Evolutionary conservation across 2,888 invertebrate species (phyloP), one percentile per base, ranked within the genome.

Genomic region (Drosophila putrida): DNA sequence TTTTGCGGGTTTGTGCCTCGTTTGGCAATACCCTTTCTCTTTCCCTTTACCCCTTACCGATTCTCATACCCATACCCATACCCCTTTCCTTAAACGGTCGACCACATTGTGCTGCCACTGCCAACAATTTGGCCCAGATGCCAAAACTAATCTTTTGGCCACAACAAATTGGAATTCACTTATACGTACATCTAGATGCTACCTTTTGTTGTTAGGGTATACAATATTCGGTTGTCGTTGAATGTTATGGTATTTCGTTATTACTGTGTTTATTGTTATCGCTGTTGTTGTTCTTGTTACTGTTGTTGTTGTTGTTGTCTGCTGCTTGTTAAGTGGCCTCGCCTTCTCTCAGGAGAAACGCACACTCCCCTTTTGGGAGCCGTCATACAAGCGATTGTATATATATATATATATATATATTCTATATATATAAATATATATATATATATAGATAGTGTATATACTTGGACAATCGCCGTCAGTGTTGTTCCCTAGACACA

Each of bases 251-350:
- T 46, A 35, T 36, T 58, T 10, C 66, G 71, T 66, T 71, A 61
- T 71, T 75, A 75, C 64, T 65, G 67, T 59, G 67, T 67, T 60
- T 67, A 67, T 67, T 77, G 51, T 73, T 67, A 49, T 55, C 50
- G 58, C 36, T 75, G 41, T 20, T 50, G 44, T 31, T 54, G 60
- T 36, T 43, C 46, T 6, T 55, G 27, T 28, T 77, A 39, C 27
- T 57, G 64, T 50, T 54, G 58, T 27, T 46, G 50, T 35, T 54
- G 35, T 33, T 67, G 47, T 46, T 50, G 62, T 47, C 55, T 39
- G 44, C 43, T 68, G 76, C 80, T 71, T 80, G 78, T 76, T 80
- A 78, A 80, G 80, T 78, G 78, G 75, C 79, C 66, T 66, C 60
- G 51, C 43, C 58, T 55, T n/a, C n/a, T 33, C 54, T n/a, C 39